Conservation (phyloP, 2,888 invertebrate species). For the Cremastinae sp. region DNA sequence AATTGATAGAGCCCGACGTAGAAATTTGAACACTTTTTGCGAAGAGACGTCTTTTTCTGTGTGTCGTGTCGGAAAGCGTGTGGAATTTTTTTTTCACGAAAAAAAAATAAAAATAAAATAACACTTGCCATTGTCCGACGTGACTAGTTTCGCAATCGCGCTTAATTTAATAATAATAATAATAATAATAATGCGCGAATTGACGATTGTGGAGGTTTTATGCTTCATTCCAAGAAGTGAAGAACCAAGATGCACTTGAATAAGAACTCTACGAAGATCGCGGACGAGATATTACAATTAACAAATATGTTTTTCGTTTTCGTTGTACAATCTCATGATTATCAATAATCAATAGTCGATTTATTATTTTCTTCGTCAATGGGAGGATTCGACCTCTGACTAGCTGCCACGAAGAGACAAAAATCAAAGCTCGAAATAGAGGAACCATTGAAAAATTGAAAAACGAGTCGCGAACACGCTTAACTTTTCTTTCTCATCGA, state of each 20-base stretch:
- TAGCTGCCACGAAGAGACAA: slow-evolving; percentile 67
- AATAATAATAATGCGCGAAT: slow-evolving; percentile 36
- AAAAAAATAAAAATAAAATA: slow-evolving; percentile 29
- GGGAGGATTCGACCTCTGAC: slow-evolving; percentile 64
- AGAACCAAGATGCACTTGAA: slow-evolving; percentile 13
- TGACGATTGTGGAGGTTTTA: slow-evolving; percentile 30
- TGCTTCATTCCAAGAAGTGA: slow-evolving; percentile 7
- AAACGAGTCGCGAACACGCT: background rate
- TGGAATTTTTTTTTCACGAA: slow-evolving; percentile 62
- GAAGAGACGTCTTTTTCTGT: slow-evolving; percentile 9
- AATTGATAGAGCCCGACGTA: slow-evolving; percentile 35
- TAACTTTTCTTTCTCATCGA: slow-evolving; percentile 18
- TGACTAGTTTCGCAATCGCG: slow-evolving; percentile 59
- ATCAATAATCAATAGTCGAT: slow-evolving; percentile 13
- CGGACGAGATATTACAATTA: slow-evolving; percentile 51
- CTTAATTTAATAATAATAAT: slow-evolving; percentile 24
- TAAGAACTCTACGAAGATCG: slow-evolving; percentile 41
- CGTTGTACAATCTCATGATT: slow-evolving; percentile 52
- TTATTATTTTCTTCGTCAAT: slow-evolving; percentile 3
- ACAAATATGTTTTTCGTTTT: slow-evolving; percentile 31
- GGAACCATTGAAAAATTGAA: slow-evolving; percentile 44
- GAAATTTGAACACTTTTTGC: slow-evolving; percentile 42
- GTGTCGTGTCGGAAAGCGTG: background rate
- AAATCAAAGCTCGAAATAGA: slow-evolving; percentile 53
- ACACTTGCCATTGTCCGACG: slow-evolving; percentile 65